Evolutionary conservation across 2,113 vertebrate species (phyloP).

Genomic region (Lasiurus cinereus): DNA sequence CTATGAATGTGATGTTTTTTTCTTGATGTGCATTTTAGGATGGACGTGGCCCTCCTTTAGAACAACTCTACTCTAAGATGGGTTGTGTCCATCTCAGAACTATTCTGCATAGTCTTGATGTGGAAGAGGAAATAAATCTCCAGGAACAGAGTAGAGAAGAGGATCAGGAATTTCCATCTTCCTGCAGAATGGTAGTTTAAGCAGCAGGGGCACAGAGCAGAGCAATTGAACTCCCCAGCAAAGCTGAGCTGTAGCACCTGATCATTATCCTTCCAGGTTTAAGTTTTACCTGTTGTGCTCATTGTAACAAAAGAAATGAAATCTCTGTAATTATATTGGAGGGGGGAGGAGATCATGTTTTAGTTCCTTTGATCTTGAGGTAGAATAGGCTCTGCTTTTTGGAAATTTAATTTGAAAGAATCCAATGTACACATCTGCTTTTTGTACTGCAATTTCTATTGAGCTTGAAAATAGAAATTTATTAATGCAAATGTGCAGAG

Average conservation of each 20-base stretch:
- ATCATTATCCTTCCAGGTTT: conserved; percentile 69
- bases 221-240: not conserved
- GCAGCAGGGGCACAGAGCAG: conserved; percentile 62
- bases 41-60: not conserved
- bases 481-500: conserved; percentile 73
- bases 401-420: conserved; percentile 84
- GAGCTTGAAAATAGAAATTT: conserved; percentile 80
- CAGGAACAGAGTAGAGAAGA: conserved; percentile 28
- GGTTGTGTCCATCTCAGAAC: not conserved
- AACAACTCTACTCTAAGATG: not conserved
- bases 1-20: not conserved
- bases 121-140: not conserved
- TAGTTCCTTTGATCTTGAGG: conserved; percentile 82
- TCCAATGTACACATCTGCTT: conserved; percentile 81
- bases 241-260: conserved; percentile 37
- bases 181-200: conserved; percentile 63
- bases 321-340: conserved; percentile 79
- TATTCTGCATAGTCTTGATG: not conserved
- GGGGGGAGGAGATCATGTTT: conserved; percentile 76
- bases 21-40: not conserved
- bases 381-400: conserved; percentile 78
- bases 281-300: conserved; percentile 82
- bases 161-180: not conserved
- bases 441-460: conserved; percentile 71
- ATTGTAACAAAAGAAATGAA: conserved; percentile 76